Percentiles rank a stretch among this genome's conserved stretches.
These are phyloP conservation scores for Eupelmus urozonus DNA, from an alignment of 2,888 invertebrate species.

Conservation along the genomic window DNA sequence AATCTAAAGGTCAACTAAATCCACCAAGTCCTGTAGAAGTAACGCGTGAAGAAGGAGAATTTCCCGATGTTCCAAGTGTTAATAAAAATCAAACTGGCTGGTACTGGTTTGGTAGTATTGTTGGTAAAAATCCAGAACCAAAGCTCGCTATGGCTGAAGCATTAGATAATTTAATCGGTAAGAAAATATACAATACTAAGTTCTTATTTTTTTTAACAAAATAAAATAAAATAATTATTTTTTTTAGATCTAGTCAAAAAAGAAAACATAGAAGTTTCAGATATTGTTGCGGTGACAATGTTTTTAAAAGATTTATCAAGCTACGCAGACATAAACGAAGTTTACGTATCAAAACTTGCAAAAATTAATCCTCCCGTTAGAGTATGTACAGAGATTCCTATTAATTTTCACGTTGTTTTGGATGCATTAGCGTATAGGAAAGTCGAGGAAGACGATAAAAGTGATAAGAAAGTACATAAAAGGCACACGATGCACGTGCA, in stretches of 20 bases:
- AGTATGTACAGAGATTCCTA: constrained; percentile 90
- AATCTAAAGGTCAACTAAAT: constrained; percentile 76
- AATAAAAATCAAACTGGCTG: constrained; percentile 87
- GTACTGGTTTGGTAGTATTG: constrained; percentile 90
- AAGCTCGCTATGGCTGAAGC: constrained; percentile 84
- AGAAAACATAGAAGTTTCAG: constrained; percentile 75
- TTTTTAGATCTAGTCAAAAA: constrained; percentile 72
- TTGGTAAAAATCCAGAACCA: constrained; percentile 84
- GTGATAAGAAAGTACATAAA: constrained; percentile 69
- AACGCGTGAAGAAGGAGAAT: constrained; percentile 81
- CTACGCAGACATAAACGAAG: constrained; percentile 87
- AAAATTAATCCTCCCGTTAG: constrained; percentile 91
- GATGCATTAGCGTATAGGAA: constrained; percentile 85
- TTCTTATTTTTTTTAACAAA: not conserved
- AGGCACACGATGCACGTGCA: constrained; percentile 95
- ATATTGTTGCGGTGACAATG: constrained; percentile 90
- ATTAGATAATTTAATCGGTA: constrained; percentile 83
- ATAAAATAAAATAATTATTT: too few species aligned
- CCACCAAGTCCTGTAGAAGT: constrained; percentile 78
- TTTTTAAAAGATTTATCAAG: constrained; percentile 91
- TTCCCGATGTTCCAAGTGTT: constrained; percentile 82
- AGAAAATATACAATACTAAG: constrained; percentile 8
- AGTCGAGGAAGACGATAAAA: constrained; percentile 64
- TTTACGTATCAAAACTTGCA: constrained; percentile 86
- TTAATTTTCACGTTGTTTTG: constrained; percentile 86